Percentiles rank a stretch among this genome's conserved stretches.
Conservation (phyloP, 2,113 vertebrate species). For the Etia nguti region DNA sequence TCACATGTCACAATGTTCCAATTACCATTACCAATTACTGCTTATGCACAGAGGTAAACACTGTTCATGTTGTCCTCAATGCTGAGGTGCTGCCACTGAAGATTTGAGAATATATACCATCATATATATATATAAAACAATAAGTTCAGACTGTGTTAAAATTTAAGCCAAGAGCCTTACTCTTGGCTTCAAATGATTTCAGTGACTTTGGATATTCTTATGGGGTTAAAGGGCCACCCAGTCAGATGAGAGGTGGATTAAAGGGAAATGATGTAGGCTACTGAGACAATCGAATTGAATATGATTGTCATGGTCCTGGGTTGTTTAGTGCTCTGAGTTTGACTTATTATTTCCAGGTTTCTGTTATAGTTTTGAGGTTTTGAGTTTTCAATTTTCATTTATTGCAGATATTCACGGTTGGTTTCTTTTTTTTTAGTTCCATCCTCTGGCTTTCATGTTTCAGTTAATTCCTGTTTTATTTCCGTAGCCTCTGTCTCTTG, state of each 20-base stretch:
- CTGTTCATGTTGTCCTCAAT: neutral
- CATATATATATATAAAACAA: neutral
- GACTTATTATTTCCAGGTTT: neutral
- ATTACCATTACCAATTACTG: neutral
- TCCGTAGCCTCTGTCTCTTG: neutral
- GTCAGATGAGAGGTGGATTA: neutral
- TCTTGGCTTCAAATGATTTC: neutral
- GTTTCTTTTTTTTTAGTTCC: neutral
- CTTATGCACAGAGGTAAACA: neutral
- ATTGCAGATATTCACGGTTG: neutral
- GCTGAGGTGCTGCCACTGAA: neutral
- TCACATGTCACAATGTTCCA: neutral
- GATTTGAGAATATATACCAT: neutral
- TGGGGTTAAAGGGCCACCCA: neutral
- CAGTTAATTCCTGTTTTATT: neutral
- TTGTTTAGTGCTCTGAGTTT: neutral
- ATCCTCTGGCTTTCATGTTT: neutral
- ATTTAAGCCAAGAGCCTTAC: neutral
- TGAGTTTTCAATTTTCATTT: neutral
- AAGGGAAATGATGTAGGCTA: too few relatives aligned
- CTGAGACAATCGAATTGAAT: fast-evolving
- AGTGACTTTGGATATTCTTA: neutral
- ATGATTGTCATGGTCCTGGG: neutral
- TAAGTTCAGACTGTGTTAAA: neutral
- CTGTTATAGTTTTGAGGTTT: neutral